These are phyloP conservation scores for Ariopsis seemanni DNA, from an alignment of 2,113 vertebrate genomes.

Conservation along the genomic window DNA sequence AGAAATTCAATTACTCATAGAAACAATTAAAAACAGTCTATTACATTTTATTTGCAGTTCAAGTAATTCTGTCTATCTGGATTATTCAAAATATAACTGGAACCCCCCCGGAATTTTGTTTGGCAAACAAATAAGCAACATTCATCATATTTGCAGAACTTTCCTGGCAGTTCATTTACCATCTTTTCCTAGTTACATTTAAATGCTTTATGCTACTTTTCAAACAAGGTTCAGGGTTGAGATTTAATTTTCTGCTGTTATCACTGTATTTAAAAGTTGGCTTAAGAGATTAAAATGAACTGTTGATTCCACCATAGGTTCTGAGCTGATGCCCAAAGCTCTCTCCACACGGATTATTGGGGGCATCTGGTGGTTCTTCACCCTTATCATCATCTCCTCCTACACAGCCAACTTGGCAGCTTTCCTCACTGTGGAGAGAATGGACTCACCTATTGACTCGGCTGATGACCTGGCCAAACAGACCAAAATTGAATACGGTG, in stretches of 20 bases:
- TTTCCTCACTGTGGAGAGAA: conserved; percentile 95
- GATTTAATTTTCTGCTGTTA: conserved; percentile 18
- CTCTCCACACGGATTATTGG: conserved; percentile 97
- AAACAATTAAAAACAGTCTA: conserved; percentile 24
- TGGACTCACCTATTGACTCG: conserved; percentile 95
- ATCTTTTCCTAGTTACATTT: conserved; percentile 6
- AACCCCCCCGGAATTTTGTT: background rate
- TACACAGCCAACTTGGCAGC: conserved; percentile 97
- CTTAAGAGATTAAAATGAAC: conserved; percentile 9
- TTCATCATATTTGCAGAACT: conserved; percentile 41
- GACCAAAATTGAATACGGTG: conserved; percentile 96
- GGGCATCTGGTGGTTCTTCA: conserved; percentile 99
- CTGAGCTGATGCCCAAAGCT: conserved; percentile 98
- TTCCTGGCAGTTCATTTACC: conserved; percentile 24
- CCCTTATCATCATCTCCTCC: conserved; percentile 97
- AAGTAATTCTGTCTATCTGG: background rate
- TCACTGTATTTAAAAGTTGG: conserved; percentile 8
- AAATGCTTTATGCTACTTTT: conserved; percentile 19
- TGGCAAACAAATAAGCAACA: conserved; percentile 19
- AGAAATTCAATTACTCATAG: background rate
- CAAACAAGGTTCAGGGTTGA: conserved; percentile 16
- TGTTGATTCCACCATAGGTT: conserved; percentile 73
- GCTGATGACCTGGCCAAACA: conserved; percentile 98
- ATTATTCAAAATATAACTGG: conserved; percentile 20
- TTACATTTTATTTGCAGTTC: conserved; percentile 28